Conservation (phyloP, 2,797 vertebrate species). For the Capromys pilorides region DNA sequence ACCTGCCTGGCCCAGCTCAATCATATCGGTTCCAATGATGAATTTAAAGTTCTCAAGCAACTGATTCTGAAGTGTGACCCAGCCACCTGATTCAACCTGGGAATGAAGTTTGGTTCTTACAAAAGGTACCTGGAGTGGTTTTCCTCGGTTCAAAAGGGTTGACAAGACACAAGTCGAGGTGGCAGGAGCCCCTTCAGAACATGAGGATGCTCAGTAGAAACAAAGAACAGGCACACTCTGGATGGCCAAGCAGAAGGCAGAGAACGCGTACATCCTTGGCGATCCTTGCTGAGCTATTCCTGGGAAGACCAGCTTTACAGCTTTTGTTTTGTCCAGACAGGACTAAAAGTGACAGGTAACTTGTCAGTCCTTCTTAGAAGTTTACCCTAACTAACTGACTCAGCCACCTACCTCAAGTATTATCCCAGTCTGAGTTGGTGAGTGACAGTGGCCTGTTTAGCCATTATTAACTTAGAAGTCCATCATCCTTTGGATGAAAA, state of each 20-base stretch:
- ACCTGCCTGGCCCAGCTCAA: not conserved
- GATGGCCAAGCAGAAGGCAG: not conserved
- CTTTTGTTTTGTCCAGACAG: not conserved
- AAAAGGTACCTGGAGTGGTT: not conserved
- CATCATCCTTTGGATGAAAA: not conserved
- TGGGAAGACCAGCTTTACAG: not conserved
- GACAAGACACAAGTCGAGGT: not conserved
- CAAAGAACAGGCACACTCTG: rapidly evolving
- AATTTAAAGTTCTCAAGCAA: not conserved
- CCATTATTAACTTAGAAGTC: not conserved
- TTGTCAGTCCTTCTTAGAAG: not conserved
- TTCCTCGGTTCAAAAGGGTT: not conserved
- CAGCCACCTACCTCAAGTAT: not conserved
- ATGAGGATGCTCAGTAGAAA: not conserved
- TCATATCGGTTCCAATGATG: not conserved
- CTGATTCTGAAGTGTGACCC: not conserved
- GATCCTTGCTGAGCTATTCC: rapidly evolving
- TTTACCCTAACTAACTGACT: rapidly evolving
- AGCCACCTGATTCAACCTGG: not conserved
- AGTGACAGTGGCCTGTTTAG: not conserved
- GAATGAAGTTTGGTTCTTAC: not conserved
- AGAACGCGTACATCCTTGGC: rapidly evolving
- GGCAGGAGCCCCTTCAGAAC: not conserved
- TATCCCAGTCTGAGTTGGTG: not conserved
- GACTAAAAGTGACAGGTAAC: not conserved